Base-by-base conservation (phyloP, 2,888 invertebrate genomes). In the Lepas anatifera region DNA sequence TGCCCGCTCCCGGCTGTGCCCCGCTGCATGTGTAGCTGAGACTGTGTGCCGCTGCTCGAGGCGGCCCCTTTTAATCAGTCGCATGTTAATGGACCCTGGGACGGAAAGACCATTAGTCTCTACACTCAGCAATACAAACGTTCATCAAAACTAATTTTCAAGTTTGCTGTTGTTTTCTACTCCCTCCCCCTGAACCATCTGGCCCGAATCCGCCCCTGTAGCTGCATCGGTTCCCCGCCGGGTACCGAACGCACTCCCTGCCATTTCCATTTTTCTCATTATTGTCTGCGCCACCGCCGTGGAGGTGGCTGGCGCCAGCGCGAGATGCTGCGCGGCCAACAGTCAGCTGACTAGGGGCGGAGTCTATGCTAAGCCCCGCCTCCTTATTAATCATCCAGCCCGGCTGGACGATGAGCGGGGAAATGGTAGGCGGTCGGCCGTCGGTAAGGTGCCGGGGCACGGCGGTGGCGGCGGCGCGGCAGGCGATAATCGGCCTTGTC, bases 211-310 rank as follows among this genome's bases (percentile, higher is more conserved):
- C 29, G 10, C 27, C 13, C 27, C 52, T 32, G 16, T 10, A 35
- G 35, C 25, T 22, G 35, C 35, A 10, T 22, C 35, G 32, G 35
- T 58, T 58, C 58, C 32, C 35, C 35, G 25, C 10, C 58, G 4
- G 32, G 35, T 35, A 22, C 58, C 58, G 32, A 25, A 18, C 16
- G 58, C 8, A 35, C 32, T 22, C 35, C 13, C 58, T 58, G 58
- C 58, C 58, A 58, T 58, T 58, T 58, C 58, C 58, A 58, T 58
- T 58, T 58, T 58, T 58, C 58, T 58, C 35, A 58, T 58, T 58
- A 58, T 35, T 35, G 35, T 18, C 35, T 8, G n/a, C n/a, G n/a
- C n/a, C n/a, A n/a, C n/a, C n/a, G 48, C 25, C 22, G 18, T 16
- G 16, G 3, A 35, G 35, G 58, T 35, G 58, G 16, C 7, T 8